Evolutionary conservation across 2,113 vertebrate genomes (phyloP).

Genomic region (Syngnathus typhle): DNA sequence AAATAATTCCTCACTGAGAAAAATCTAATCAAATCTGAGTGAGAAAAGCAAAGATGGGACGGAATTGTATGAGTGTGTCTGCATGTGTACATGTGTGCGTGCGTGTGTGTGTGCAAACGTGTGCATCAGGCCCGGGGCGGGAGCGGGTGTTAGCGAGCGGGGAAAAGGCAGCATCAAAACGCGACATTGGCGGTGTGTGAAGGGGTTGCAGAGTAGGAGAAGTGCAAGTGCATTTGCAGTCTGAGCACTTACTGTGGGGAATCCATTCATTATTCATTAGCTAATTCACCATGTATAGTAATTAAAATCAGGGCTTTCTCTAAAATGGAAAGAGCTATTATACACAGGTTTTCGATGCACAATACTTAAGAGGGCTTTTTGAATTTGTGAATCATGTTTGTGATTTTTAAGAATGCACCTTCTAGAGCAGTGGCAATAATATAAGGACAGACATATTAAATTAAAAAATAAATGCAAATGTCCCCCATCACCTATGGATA

Average conservation of each 20-base stretch:
- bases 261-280: constrained; percentile 78
- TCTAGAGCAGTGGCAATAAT: neutral
- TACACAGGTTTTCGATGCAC: constrained; percentile 47
- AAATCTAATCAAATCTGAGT: constrained; percentile 62
- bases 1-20: constrained; percentile 61
- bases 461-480: constrained; percentile 32
- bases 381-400: constrained; percentile 38
- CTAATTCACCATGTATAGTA: constrained; percentile 73
- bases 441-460: constrained; percentile 25
- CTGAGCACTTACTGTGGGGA: constrained; percentile 71
- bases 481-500: constrained; percentile 26
- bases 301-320: constrained; percentile 70
- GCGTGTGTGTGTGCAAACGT: neutral
- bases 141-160: neutral
- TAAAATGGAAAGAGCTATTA: constrained; percentile 63
- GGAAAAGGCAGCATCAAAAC: constrained; percentile 37
- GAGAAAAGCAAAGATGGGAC: constrained; percentile 18
- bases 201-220: constrained; percentile 46
- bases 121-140: neutral
- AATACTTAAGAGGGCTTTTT: constrained; percentile 40
- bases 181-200: constrained; percentile 50
- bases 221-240: constrained; percentile 69
- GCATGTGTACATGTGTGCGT: neutral
- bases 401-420: constrained; percentile 27
- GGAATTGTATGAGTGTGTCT: neutral